phyloP scores from a whole-genome alignment of 1,140 invertebrate genomes.

The Brachionus rotundiformis region DNA sequence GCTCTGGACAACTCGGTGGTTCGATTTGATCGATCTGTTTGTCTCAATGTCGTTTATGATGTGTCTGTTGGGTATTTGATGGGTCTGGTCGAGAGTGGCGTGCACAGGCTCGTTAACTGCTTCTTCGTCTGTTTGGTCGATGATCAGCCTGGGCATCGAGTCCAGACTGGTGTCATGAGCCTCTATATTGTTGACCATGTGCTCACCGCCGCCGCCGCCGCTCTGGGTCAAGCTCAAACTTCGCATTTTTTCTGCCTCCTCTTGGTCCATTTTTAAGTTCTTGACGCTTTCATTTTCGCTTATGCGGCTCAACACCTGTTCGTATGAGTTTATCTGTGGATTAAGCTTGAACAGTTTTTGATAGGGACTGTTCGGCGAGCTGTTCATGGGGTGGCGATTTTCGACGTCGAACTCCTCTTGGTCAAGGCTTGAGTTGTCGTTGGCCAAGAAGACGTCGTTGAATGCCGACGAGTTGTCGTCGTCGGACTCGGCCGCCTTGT shows the following conservation, averaged over 20 bases:
- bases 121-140: neutral
- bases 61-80: constrained; percentile 24
- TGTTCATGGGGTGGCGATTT: neutral
- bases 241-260: constrained; percentile 11
- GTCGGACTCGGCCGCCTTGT: neutral
- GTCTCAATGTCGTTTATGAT: constrained; percentile 32
- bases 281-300: neutral
- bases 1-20: neutral
- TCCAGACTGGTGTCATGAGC: constrained; percentile 6
- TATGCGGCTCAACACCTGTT: constrained; percentile 20
- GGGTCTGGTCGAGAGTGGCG: neutral
- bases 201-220: too few species aligned
- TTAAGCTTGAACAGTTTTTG: constrained; percentile 7
- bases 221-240: neutral
- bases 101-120: neutral
- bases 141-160: neutral
- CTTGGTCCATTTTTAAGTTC: neutral
- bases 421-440: constrained; percentile 31
- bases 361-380: constrained; percentile 25
- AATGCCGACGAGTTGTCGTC: constrained; percentile 31
- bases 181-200: neutral
- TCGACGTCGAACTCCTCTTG: constrained; percentile 10
- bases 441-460: constrained; percentile 38
- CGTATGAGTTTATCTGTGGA: constrained; percentile 6
- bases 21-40: neutral